Conservation (phyloP, 2,113 vertebrate species). For the Antidorcas marsupialis region DNA sequence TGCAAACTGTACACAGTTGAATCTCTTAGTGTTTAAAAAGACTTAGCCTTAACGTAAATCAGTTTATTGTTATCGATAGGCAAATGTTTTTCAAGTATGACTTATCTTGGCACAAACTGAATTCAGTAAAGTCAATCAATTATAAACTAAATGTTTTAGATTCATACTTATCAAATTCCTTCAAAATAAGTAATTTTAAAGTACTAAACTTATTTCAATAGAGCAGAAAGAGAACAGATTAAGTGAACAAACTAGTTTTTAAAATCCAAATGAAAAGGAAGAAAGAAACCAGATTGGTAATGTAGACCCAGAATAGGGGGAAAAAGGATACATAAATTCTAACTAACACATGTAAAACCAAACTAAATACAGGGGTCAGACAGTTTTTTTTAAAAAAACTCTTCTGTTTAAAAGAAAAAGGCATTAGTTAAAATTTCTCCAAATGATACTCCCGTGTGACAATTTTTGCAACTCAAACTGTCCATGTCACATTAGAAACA, state of each 20-base stretch:
- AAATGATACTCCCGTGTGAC: neutral
- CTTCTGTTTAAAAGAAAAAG: neutral
- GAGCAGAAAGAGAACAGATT: neutral
- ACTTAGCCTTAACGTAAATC: neutral
- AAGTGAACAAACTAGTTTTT: neutral
- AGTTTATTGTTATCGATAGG: neutral
- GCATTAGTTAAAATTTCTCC: neutral
- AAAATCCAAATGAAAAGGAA: neutral
- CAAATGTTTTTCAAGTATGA: neutral
- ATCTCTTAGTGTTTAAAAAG: neutral
- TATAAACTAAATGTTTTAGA: neutral
- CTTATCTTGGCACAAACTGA: neutral
- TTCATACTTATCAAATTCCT: neutral
- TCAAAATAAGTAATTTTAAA: conserved; percentile 34
- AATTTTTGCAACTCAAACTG: conserved; percentile 40
- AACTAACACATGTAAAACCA: neutral
- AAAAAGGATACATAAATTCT: neutral
- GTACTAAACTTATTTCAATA: neutral
- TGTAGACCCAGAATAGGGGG: neutral
- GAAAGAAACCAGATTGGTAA: neutral
- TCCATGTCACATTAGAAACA: conserved; percentile 15
- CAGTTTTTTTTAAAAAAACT: neutral
- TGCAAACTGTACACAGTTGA: neutral
- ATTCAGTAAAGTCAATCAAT: neutral
- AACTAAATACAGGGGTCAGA: neutral